Evolutionary conservation across 2,113 vertebrate genomes (phyloP), one percentile per base, ranked within the genome.

Genomic region (Platycercus adscitus): DNA sequence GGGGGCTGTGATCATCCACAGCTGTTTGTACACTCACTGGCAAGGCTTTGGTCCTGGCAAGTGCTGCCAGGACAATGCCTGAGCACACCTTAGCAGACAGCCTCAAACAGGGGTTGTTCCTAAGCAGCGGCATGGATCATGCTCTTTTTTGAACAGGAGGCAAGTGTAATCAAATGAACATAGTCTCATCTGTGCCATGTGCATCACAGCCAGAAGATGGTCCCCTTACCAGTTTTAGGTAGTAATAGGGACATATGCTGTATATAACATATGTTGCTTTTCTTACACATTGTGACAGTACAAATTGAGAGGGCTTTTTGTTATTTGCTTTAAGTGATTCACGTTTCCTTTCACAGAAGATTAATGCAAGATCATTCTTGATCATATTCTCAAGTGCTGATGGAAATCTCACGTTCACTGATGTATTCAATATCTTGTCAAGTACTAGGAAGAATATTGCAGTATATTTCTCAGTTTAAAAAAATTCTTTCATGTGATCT

Each of bases 401-500:
- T 63, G 47, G 47, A 95, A 91, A 58, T 60, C 35, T 84, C 35
- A 29, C 23, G 23, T 79, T 95, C 69, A 86, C 1, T 13, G 44
- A 53, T 69, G 25, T 41, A 94, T 88, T 89, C 63, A 58, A 39
- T 50, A 83, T 64, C 60, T 92, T 93, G 71, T 87, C 90, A 91
- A 84, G 68, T 77, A 91, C 71, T 55, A 29, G 49, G 65, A 81
- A 11, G 24, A 93, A 90, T 81, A 82, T 5, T 39, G 41, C 10
- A 75, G 79, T 39, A 16, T 92, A 47, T 63, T 93, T 97, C 37
- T 60, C 44, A 76, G 69, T 60, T 95, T 93, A 39, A 95, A 86
- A 96, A 76, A 7, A 37, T 73, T 43, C 35, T 96, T 93, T 94
- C 56, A 26, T 81, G n/a, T 85, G 70, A 93, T 93, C 79, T 93